These are phyloP conservation scores for Pipistrellus kuhlii DNA, from an alignment of 2,797 vertebrate genomes.

Conservation along the genomic window DNA sequence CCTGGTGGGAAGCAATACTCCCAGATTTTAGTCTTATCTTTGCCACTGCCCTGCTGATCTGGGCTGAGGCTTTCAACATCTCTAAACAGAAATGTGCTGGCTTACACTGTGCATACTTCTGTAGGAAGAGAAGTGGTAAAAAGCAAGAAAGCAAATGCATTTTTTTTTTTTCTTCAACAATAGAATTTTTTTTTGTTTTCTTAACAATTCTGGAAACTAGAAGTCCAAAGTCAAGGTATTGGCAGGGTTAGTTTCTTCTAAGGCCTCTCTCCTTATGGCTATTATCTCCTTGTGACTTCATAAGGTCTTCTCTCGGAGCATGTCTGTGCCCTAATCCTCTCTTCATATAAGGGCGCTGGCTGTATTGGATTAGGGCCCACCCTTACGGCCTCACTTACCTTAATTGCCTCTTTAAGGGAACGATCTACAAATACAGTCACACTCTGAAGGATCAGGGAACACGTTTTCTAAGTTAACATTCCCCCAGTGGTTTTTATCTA, in stretches of 20 bases:
- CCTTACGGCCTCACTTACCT: not conserved
- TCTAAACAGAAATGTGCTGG: not conserved
- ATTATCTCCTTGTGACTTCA: not conserved
- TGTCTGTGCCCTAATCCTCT: not conserved
- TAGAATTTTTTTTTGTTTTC: not conserved
- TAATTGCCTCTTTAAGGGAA: not conserved
- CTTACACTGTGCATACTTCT: not conserved
- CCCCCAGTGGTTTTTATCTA: not conserved
- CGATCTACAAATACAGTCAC: not conserved
- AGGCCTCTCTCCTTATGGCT: not conserved
- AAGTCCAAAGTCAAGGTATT: constrained; percentile 8
- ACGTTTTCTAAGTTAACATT: not conserved
- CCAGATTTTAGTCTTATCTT: not conserved
- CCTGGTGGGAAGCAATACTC: not conserved
- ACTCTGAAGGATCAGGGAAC: not conserved
- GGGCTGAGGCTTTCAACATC: not conserved
- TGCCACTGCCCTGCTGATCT: not conserved
- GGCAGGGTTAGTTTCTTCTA: not conserved
- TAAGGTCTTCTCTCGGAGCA: not conserved
- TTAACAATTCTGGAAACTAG: not conserved
- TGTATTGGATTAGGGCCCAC: not conserved
- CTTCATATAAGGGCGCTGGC: not conserved
- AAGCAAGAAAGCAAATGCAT: not conserved
- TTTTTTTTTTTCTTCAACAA: not conserved
- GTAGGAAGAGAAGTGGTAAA: not conserved